Percentiles rank a stretch among this genome's conserved stretches.
Evolutionary conservation across 2,113 vertebrate species (phyloP).

Genomic region (Odontophorus gujanensis): DNA sequence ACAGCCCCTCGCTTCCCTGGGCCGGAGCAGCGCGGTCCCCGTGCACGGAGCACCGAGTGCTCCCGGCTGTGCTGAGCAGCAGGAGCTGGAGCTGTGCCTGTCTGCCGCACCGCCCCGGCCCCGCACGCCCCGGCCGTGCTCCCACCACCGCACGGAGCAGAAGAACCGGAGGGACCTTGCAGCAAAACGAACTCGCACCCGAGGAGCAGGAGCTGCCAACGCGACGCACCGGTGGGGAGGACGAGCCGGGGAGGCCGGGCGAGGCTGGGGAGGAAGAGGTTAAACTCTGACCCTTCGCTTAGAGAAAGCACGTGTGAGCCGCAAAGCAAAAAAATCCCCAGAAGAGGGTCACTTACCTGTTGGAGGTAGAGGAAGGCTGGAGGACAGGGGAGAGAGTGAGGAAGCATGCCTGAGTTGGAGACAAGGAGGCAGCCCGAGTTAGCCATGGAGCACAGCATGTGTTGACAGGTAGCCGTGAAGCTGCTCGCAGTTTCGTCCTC

Average conservation of each 20-base stretch:
- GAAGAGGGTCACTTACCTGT: constrained; percentile 87
- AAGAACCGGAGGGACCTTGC: not conserved
- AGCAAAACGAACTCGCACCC: not conserved
- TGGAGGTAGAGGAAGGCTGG: constrained; percentile 96
- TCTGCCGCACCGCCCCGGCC: constrained; percentile 35
- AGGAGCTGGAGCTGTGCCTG: not conserved
- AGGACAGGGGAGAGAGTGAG: constrained; percentile 91
- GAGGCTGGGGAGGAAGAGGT: not conserved
- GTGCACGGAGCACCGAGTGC: constrained; percentile 37
- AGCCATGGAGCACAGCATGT: constrained; percentile 97
- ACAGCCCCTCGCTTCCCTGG: not conserved
- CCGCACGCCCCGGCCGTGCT: not conserved
- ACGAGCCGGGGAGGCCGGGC: not conserved
- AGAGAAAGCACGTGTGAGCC: constrained; percentile 73
- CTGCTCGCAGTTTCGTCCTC: constrained; percentile 72
- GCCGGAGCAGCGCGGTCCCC: constrained; percentile 8
- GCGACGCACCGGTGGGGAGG: not conserved
- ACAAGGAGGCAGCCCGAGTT: constrained; percentile 96
- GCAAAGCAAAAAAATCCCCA: constrained; percentile 51
- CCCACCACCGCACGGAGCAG: not conserved
- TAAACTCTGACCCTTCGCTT: not conserved
- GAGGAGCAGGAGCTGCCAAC: accelerated
- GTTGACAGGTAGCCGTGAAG: constrained; percentile 79
- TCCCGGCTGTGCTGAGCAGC: not conserved
- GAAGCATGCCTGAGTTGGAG: constrained; percentile 92